Percentiles rank a stretch among this genome's conserved stretches.
Conservation (phyloP, 1,140 invertebrate species). For the Drosophila fuyamai region DNA sequence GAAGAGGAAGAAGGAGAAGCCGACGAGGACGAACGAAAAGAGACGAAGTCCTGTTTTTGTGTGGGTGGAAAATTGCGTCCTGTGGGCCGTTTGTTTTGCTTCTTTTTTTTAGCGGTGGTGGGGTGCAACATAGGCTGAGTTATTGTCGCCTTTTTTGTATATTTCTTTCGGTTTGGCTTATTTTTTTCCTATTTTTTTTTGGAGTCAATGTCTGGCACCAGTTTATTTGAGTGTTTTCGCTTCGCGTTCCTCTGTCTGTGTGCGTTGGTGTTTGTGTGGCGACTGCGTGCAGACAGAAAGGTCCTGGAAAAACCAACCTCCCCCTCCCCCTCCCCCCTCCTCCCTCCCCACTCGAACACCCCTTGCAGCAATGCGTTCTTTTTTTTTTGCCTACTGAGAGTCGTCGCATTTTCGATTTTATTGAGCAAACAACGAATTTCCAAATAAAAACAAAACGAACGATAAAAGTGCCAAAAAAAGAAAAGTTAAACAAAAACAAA, state of each 20-base stretch:
- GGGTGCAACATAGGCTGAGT: slow-evolving; percentile 34
- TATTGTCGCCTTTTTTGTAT: slow-evolving; percentile 50
- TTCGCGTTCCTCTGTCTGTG: slow-evolving; percentile 14
- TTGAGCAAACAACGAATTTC: slow-evolving; percentile 84
- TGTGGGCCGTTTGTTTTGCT: slow-evolving; percentile 25
- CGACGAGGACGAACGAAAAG: slow-evolving; percentile 34
- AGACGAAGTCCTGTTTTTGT: slow-evolving; percentile 38
- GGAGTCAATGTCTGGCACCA: slow-evolving; percentile 72
- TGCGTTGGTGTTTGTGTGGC: slow-evolving; percentile 55
- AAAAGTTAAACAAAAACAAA: slow-evolving; percentile 34
- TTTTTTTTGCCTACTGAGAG: slow-evolving; percentile 1
- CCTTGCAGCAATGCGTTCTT: slow-evolving; percentile 28
- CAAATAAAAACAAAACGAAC: slow-evolving; percentile 82
- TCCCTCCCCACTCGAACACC: background rate
- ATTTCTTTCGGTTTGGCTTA: slow-evolving; percentile 14
- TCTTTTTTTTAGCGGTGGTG: background rate
- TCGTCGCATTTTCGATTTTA: slow-evolving; percentile 82
- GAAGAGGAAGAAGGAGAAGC: slow-evolving; percentile 31
- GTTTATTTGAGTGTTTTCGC: slow-evolving; percentile 66
- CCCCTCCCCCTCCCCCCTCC: background rate
- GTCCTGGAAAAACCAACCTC: slow-evolving; percentile 15
- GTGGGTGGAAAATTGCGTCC: slow-evolving; percentile 52
- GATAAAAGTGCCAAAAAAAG: slow-evolving; percentile 76
- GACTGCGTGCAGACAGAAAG: slow-evolving; percentile 69
- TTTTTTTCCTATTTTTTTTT: slow-evolving; percentile 48